Evolutionary conservation across 1,140 invertebrate species (phyloP).

Genomic region (Adoxophyes honmai): DNA sequence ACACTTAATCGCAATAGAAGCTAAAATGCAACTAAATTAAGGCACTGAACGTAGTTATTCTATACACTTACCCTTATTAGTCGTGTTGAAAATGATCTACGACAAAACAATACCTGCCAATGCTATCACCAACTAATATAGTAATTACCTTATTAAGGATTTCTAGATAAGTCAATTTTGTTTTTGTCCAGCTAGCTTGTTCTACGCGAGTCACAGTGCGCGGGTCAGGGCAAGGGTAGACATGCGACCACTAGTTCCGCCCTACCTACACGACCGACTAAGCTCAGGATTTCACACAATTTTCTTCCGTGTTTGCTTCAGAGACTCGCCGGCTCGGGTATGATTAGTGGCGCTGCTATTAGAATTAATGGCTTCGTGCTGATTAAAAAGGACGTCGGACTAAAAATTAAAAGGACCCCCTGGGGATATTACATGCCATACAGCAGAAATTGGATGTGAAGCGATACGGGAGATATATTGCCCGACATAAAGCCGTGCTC

Average conservation of each 20-base stretch:
- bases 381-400: slow-evolving; percentile 47
- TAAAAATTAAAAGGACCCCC: slow-evolving; percentile 60
- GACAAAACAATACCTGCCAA: too few relatives aligned
- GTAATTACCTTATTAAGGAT: too few relatives aligned
- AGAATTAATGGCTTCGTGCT: slow-evolving; percentile 42
- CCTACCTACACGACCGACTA: slow-evolving; percentile 1
- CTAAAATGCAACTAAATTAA: too few relatives aligned
- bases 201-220: too few relatives aligned
- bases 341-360: slow-evolving; percentile 22
- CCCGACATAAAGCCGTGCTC: slow-evolving; percentile 59
- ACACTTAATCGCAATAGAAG: too few relatives aligned
- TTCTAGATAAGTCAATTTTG: too few relatives aligned
- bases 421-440: slow-evolving; percentile 66
- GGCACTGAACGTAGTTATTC: too few relatives aligned
- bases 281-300: slow-evolving; percentile 9
- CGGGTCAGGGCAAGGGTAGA: slow-evolving; percentile 28
- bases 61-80: too few relatives aligned
- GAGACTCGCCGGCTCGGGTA: slow-evolving; percentile 4
- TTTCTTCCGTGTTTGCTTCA: slow-evolving; percentile 2
- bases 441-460: slow-evolving; percentile 64
- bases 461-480: slow-evolving; percentile 69
- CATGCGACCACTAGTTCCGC: slow-evolving; percentile 32
- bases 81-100: too few relatives aligned
- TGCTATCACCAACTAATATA: too few relatives aligned
- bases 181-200: too few relatives aligned